phyloP scores from a whole-genome alignment of 2,113 vertebrate genomes.

The Puntigrus tetrazona region DNA sequence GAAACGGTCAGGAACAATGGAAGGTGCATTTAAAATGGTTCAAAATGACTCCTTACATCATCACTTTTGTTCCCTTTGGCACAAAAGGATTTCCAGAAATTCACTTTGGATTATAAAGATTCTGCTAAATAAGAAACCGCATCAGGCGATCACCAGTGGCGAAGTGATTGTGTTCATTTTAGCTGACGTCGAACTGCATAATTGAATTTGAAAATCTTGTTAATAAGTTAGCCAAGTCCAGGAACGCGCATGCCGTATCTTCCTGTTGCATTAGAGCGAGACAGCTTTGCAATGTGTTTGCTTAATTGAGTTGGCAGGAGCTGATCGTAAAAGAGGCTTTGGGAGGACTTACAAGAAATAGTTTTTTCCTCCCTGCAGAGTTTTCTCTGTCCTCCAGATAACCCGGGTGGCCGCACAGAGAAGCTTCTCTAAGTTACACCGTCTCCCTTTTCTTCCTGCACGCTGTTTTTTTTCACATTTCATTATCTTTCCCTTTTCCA shows the following conservation, averaged over 20 bases:
- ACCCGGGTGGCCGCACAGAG: conserved; percentile 18
- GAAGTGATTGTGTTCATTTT: background rate
- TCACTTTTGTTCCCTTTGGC: too few relatives aligned
- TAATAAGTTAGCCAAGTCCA: conserved; percentile 31
- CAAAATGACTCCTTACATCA: background rate
- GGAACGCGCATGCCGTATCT: conserved; percentile 5
- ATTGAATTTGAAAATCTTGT: conserved; percentile 26
- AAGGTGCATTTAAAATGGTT: background rate
- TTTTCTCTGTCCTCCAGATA: conserved; percentile 37
- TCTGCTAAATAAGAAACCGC: background rate
- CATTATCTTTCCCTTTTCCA: conserved; percentile 49
- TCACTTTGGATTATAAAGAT: background rate
- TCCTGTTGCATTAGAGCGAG: conserved; percentile 28
- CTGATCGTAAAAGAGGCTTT: conserved; percentile 39
- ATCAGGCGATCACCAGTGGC: background rate
- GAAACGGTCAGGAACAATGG: background rate
- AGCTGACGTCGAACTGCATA: background rate
- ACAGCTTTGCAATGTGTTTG: conserved; percentile 27
- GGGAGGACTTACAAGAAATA: conserved; percentile 29
- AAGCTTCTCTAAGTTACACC: background rate
- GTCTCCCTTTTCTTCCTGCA: conserved; percentile 50
- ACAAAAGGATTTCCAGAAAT: background rate
- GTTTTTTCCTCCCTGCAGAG: conserved; percentile 26
- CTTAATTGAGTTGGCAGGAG: conserved; percentile 41
- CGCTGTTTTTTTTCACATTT: conserved; percentile 28